These are phyloP conservation scores for Laupala kohalensis DNA, from an alignment of 1,140 invertebrate species.

Conservation along the genomic window DNA sequence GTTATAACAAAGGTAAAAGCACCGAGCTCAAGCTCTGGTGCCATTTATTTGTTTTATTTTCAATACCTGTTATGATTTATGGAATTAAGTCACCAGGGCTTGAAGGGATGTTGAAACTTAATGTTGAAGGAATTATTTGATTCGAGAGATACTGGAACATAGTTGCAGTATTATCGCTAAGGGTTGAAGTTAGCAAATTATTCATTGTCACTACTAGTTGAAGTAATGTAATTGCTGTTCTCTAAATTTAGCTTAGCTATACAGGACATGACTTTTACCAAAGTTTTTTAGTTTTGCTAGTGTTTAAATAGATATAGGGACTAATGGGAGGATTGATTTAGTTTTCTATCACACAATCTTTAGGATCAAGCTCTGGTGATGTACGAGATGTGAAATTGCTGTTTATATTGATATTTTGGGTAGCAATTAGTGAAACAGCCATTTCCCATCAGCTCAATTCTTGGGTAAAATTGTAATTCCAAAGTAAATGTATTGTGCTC, in stretches of 20 bases:
- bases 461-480: not conserved
- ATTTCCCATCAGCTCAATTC: not conserved
- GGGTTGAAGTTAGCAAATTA: no score
- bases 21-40: conserved; percentile 51
- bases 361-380: not conserved
- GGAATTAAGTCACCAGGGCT: not conserved
- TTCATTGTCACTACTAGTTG: no score
- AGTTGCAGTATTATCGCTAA: not conserved
- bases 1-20: conserved; percentile 77
- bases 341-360: no score
- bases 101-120: no score
- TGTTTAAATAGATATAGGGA: not conserved
- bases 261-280: no score
- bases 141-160: not conserved
- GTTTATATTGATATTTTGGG: not conserved
- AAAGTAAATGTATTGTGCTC: not conserved
- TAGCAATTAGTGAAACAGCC: not conserved
- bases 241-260: no score
- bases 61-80: not conserved
- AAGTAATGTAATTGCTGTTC: no score
- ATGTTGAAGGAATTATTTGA: not conserved
- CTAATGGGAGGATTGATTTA: not conserved
- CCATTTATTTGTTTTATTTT: conserved; percentile 45
- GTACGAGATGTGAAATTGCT: not conserved
- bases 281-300: not conserved